Evolutionary conservation across 1,140 invertebrate genomes (phyloP).

Genomic region (Papilio dardanus): DNA sequence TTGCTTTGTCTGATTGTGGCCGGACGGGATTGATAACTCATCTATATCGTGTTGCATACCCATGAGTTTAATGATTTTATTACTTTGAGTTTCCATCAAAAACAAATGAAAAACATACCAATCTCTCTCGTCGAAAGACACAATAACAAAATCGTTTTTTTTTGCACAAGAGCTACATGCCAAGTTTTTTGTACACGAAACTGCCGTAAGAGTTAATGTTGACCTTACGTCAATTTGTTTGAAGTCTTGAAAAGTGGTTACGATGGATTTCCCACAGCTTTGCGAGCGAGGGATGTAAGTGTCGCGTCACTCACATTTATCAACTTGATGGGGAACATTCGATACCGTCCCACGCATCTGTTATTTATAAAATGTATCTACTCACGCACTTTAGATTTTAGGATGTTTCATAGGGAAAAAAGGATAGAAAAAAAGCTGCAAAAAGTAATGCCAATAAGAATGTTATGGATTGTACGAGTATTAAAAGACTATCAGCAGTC

Average conservation of each 20-base stretch:
- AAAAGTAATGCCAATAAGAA: neutral
- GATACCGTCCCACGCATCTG: conserved; percentile 51
- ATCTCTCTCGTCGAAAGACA: no score
- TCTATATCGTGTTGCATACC: conserved; percentile 30
- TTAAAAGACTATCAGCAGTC: no score
- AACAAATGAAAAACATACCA: no score
- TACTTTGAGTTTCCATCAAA: conserved; percentile 32
- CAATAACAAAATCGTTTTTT: no score
- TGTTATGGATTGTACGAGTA: no score
- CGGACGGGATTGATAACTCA: conserved; percentile 65
- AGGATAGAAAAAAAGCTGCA: neutral
- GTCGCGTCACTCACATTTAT: conserved; percentile 68
- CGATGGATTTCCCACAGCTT: conserved; percentile 37
- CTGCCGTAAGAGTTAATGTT: conserved; percentile 44
- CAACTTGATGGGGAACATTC: conserved; percentile 63
- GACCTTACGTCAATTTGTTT: neutral
- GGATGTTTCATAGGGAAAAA: neutral
- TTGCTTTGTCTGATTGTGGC: conserved; percentile 27
- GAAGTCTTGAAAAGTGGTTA: conserved; percentile 6
- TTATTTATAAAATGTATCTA: conserved; percentile 64
- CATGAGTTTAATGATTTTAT: conserved; percentile 42
- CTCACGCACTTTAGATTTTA: neutral
- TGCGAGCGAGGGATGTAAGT: conserved; percentile 49
- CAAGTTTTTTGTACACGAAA: neutral
- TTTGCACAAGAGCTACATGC: no score